Percentiles rank a stretch among this genome's conserved stretches.
Conservation (phyloP, 2,113 vertebrate species). For the Gracilinanus agilis region DNA sequence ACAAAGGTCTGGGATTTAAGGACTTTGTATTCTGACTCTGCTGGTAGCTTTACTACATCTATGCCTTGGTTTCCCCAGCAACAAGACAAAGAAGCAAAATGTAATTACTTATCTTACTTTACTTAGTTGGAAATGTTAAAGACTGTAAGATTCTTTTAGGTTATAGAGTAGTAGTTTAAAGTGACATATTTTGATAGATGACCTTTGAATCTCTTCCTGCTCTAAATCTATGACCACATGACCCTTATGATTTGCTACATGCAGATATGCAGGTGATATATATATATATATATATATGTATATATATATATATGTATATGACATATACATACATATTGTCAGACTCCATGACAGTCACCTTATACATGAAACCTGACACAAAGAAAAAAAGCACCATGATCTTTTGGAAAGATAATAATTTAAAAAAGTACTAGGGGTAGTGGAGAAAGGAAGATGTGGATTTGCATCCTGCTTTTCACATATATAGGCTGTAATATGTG, state of each 20-base stretch:
- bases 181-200: neutral
- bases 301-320: no score
- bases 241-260: neutral
- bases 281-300: no score
- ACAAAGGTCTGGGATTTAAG: slow-evolving; percentile 14
- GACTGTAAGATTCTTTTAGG: neutral
- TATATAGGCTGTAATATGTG: neutral
- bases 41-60: neutral
- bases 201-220: neutral
- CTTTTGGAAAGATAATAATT: slow-evolving; percentile 46
- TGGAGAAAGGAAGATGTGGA: neutral
- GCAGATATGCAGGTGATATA: neutral
- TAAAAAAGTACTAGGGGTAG: neutral
- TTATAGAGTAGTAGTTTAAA: neutral
- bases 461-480: neutral
- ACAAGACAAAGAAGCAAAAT: slow-evolving; percentile 23
- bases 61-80: neutral
- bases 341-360: slow-evolving; percentile 17
- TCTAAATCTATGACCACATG: slow-evolving; percentile 35
- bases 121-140: slow-evolving; percentile 8
- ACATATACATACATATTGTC: neutral
- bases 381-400: slow-evolving; percentile 34
- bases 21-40: neutral
- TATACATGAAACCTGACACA: slow-evolving; percentile 38
- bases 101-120: slow-evolving; percentile 3